Evolutionary conservation across 2,888 invertebrate genomes (phyloP), one percentile per base, ranked within the genome.

Genomic region (Molorchus minor): DNA sequence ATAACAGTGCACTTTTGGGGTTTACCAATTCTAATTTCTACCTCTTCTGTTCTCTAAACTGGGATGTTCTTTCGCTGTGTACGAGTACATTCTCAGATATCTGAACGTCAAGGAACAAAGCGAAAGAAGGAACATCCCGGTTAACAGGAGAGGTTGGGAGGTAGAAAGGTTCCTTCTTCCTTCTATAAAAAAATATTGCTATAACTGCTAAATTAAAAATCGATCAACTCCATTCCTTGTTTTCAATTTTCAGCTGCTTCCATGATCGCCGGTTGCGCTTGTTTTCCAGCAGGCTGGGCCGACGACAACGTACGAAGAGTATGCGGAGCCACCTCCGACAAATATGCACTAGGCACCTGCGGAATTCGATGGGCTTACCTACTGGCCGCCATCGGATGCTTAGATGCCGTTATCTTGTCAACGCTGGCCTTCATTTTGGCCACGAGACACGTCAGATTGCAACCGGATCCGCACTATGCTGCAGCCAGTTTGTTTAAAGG

Each of bases 361-460:
- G 91, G 91, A 63, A 86, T 98, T 53, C 87, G 94, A 73, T 96
- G 96, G 96, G 96, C 96, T 2, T 96, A 94, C 81, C 88, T 96
- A 8, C 84, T 98, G 71, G 96, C 96, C 3, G 91, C 93, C 60
- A 94, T 98, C 62, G 95, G 92, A 0, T 91, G 93, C 54, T 80
- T 92, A 68, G 96, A 96, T 79, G 93, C 93, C 51, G 83, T 90
- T 49, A 93, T 95, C 61, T 84, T 96, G 64, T 89, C 96, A 0
- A 90, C 93, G 0, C 85, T 98, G 58, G 97, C 97, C 10, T 97
- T 98, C 82, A 94, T 96, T 72, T 84, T 98, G 69, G 96, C 96
- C 25, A 92, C 94, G 3, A 84, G 95, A 56, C 96, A 97, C 80
- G 91, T 95, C 13, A 85, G 91, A 55, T 84, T 95, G 45, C 92